These are phyloP conservation scores for Glandiceps talaboti DNA, from an alignment of 53 echinoderm and acorn worm genomes.

Conservation along the genomic window DNA sequence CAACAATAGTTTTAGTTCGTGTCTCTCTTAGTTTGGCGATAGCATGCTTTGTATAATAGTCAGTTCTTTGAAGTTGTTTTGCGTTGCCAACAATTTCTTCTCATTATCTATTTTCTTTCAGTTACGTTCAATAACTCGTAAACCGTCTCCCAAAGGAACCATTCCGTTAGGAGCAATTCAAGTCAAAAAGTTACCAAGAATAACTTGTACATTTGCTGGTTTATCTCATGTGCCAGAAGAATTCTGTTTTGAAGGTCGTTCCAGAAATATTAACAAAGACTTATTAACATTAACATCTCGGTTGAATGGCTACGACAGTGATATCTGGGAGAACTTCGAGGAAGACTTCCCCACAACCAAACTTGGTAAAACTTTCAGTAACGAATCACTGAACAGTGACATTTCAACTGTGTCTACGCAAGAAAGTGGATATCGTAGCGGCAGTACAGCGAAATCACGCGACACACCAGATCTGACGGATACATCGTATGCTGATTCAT, in stretches of 20 bases:
- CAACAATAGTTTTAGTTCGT: too few species aligned
- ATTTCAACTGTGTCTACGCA: neutral
- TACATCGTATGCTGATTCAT: constrained; percentile 36
- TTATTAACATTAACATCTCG: constrained; percentile 69
- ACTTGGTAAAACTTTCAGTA: neutral
- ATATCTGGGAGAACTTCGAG: constrained; percentile 2
- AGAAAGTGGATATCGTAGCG: neutral
- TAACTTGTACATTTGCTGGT: constrained; percentile 34
- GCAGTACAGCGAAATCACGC: neutral
- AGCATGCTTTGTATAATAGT: too few species aligned
- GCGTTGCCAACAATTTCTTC: too few species aligned
- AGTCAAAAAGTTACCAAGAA: constrained; percentile 61
- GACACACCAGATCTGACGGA: neutral
- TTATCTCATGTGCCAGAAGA: neutral
- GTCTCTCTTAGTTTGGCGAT: too few species aligned
- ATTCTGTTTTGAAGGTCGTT: neutral
- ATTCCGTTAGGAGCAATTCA: constrained; percentile 92
- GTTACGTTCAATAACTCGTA: constrained; percentile 51
- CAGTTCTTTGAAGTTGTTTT: too few species aligned
- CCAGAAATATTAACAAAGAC: constrained; percentile 68
- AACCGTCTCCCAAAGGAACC: constrained; percentile 56
- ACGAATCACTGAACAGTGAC: neutral
- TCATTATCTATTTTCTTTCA: constrained; percentile 11
- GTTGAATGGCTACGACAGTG: constrained; percentile 29
- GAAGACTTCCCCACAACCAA: neutral